Base-by-base conservation (phyloP, 2,888 invertebrate genomes). In the Diarsia dahlii region DNA sequence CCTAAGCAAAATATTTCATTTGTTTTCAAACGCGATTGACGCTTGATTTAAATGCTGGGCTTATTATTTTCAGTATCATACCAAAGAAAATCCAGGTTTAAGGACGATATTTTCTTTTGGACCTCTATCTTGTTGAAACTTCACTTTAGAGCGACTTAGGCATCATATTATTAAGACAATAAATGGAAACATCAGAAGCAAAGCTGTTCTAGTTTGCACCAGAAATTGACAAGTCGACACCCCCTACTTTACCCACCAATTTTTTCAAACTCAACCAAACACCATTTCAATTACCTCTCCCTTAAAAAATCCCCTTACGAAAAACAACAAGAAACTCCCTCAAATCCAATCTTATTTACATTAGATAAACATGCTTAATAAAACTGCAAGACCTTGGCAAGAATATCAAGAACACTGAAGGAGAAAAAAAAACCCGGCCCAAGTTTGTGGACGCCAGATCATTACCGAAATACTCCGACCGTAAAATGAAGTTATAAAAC, bases 401-500 rank as follows among this genome's bases (percentile, higher is more conserved):
- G 82, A 74, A 84, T 84, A 82, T 82, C 76, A 82, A 76, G 80
- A 80, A 80, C 82, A 70, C 46, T 71, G 82, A 81, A 88, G 72
- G 76, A 78, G 78, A 80, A 86, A 89, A 90, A 28, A 86, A 89
- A 84, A 23, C 77, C 77, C 83, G 73, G 76, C 76, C 71, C 75
- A 81, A 89, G 81, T 87, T 90, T 85, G 73, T 81, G 86, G 78
- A 84, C 82, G 81, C 79, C 83, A 88, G 89, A 87, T 90, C 91
- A 90, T 91, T 90, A 91, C 90, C 56, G 82, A 63, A 88, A 81
- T 84, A 86, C 84, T 77, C 82, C 84, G 81, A 89, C 88, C 91
- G 91, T 90, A 91, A 92, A 92, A 92, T 91, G 88, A 92, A 90
- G 90, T 89, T 90, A 91, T 91, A 91, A 90, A 88, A 86, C 68